Conservation (phyloP, 2,797 vertebrate genomes). For the Myiotriccus ornatus region DNA sequence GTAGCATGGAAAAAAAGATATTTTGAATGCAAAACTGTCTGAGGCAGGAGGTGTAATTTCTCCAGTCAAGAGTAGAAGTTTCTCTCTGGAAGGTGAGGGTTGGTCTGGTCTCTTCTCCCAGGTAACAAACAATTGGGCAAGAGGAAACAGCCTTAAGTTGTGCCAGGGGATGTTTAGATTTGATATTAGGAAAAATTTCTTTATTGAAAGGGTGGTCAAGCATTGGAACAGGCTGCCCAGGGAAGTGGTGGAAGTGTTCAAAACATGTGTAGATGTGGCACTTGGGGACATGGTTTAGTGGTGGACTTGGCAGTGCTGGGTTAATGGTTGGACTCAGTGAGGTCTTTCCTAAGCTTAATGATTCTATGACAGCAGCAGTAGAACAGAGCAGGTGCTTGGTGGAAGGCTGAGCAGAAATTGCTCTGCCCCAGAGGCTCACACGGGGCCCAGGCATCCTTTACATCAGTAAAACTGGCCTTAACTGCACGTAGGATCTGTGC, state of each 20-base stretch:
- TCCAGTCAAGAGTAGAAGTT: not conserved
- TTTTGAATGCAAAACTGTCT: not conserved
- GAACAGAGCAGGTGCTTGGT: fast-evolving
- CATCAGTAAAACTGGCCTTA: not conserved
- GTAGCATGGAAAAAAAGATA: not conserved
- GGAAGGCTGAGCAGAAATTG: not conserved
- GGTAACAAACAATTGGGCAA: not conserved
- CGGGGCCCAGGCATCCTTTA: not conserved
- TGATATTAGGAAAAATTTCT: not conserved
- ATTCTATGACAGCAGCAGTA: not conserved
- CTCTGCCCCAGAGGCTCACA: not conserved
- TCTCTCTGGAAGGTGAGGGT: not conserved
- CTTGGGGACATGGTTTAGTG: not conserved
- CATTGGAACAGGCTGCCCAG: not conserved
- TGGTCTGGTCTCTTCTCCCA: not conserved
- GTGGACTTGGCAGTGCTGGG: not conserved
- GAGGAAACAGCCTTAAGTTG: not conserved
- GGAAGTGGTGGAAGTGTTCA: not conserved
- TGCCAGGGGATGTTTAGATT: not conserved
- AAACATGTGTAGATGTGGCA: not conserved
- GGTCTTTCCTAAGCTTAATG: not conserved
- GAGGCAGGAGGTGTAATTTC: not conserved
- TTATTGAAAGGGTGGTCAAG: not conserved
- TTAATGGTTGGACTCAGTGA: not conserved
- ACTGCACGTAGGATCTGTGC: not conserved